Conservation (phyloP, 2,113 vertebrate genomes). For the Callipepla californica region DNA sequence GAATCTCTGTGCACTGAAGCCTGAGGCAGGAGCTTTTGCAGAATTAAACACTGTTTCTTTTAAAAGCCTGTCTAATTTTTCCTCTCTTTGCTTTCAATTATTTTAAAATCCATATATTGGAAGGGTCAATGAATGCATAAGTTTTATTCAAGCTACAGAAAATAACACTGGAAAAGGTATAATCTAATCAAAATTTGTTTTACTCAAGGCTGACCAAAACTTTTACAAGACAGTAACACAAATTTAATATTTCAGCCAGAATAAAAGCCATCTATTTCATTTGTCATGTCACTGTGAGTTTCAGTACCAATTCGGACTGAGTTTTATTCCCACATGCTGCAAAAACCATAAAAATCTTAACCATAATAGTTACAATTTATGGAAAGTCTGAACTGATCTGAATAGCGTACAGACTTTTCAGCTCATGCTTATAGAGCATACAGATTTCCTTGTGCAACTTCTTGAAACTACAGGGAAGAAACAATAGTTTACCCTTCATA, state of each 20-base stretch:
- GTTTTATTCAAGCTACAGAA: neutral
- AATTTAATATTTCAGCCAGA: neutral
- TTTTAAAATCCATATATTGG: neutral
- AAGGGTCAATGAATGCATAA: neutral
- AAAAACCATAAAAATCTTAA: neutral
- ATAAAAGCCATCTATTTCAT: neutral
- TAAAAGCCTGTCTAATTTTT: neutral
- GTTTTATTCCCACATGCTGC: neutral
- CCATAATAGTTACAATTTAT: neutral
- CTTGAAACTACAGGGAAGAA: neutral
- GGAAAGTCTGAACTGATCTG: neutral
- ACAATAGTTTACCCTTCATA: neutral
- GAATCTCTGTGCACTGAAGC: slow-evolving; percentile 38
- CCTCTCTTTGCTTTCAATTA: neutral
- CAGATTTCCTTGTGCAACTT: neutral
- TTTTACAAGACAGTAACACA: neutral
- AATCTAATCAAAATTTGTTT: neutral
- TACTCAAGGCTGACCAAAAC: neutral
- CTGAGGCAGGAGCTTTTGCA: slow-evolving; percentile 19
- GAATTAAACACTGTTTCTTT: slow-evolving; percentile 41
- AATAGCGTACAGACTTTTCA: neutral
- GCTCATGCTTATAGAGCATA: neutral
- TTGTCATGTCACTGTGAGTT: neutral
- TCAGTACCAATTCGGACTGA: neutral
- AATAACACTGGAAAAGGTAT: neutral